Base-by-base conservation (phyloP, 2,888 invertebrate genomes). In the Antitype chi region DNA sequence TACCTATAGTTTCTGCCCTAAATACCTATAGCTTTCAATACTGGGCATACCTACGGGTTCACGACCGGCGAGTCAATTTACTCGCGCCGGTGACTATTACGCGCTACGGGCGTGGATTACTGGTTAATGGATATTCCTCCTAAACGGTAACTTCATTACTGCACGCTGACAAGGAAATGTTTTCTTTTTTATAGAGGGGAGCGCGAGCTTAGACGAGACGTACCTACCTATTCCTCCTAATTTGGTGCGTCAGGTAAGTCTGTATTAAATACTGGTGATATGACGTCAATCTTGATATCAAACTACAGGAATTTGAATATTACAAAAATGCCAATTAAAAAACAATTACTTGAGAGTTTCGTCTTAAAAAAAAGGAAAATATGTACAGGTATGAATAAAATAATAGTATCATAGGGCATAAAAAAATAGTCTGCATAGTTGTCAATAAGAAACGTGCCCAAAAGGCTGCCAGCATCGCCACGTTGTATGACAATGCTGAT, bases 81-180 rank as follows among this genome's bases (percentile, higher is more conserved):
- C 67, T 75, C 60, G 75, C 60, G 49, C 60, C 64, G 59, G 60
- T 81, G 47, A 28, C 60, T 79, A 53, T 73, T 53, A 38, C 75
- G 53, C 60, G 38, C 49, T 74, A 80, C 75, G 55, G 67, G 78
- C 74, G 13, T 49, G 32, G 74, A 64, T 74, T 64, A 81, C 60
- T 75, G 53, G 38, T 38, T 81, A 66, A 81, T 60, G 74, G 49
- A 73, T 66, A 81, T 74, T 66, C 60, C 52, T 15, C 55, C 60
- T 79, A 49, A 81, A 79, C 25, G 49, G n/a, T 75, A 55, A 60
- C 60, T 79, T 66, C n/a, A 81, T 81, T 55, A 66, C 28, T 55
- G 60, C 23, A 43, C 38, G 43, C 47, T 81, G 74, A 53, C 59
- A 43, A 23, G 57, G 17, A 17, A 32, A 38, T 13, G 20, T 38